These are phyloP conservation scores for Dryobotodes eremita DNA, from an alignment of 2,888 invertebrate genomes.

Conservation along the genomic window DNA sequence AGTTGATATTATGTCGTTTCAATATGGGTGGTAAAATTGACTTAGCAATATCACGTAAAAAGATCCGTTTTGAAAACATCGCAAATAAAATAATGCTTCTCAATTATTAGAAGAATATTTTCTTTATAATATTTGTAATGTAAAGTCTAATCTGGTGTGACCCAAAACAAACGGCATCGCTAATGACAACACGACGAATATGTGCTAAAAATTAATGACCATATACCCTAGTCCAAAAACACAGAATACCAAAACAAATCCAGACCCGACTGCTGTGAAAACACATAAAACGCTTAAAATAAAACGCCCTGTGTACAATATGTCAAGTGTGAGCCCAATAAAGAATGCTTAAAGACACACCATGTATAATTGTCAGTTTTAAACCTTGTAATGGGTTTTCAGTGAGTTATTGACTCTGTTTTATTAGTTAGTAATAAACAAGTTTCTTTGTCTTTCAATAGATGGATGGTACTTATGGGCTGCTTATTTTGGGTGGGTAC, in stretches of 20 bases:
- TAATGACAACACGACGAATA: neutral
- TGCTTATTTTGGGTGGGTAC: constrained; percentile 43
- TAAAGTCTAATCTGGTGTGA: too few relatives aligned
- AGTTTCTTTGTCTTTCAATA: constrained; percentile 60
- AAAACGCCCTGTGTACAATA: constrained; percentile 77
- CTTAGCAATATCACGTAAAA: too few relatives aligned
- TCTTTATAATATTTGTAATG: too few relatives aligned
- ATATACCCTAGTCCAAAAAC: constrained; percentile 33
- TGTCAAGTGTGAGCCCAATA: constrained; percentile 81
- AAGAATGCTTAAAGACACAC: constrained; percentile 82
- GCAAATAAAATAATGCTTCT: too few relatives aligned
- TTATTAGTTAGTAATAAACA: constrained; percentile 73
- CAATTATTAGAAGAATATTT: too few relatives aligned
- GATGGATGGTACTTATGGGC: constrained; percentile 49
- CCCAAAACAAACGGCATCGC: too few relatives aligned
- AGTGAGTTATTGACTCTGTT: constrained; percentile 78
- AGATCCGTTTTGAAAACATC: too few relatives aligned
- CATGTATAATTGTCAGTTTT: constrained; percentile 83
- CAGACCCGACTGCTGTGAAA: constrained; percentile 80
- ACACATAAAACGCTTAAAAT: constrained; percentile 84
- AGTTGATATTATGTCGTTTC: too few relatives aligned
- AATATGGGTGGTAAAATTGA: too few relatives aligned
- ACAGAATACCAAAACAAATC: constrained; percentile 63
- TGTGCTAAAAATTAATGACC: constrained; percentile 56
- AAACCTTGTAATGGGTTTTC: constrained; percentile 80